These are phyloP conservation scores for Oryctolagus cuniculus DNA, from an alignment of 2,113 vertebrate species.

Conservation along the genomic window DNA sequence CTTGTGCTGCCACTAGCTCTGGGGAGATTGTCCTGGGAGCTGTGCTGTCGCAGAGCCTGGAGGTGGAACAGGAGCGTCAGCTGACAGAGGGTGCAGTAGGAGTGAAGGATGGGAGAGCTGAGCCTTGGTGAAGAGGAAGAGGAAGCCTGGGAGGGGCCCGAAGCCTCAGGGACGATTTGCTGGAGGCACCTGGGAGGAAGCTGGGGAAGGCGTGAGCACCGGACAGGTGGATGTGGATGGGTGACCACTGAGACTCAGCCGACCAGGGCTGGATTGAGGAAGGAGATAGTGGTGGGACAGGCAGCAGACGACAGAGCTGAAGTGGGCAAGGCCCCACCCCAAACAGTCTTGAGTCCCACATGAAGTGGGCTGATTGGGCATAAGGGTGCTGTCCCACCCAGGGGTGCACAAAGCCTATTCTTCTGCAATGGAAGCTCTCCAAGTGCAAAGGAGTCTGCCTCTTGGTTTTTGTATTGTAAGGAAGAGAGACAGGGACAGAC, in stretches of 20 bases:
- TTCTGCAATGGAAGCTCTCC: neutral
- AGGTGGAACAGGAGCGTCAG: neutral
- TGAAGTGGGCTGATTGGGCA: neutral
- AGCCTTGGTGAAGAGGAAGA: neutral
- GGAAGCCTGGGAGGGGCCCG: neutral
- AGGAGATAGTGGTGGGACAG: neutral
- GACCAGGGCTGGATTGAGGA: neutral
- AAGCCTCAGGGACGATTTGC: neutral
- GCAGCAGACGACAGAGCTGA: neutral
- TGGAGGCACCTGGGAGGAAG: neutral
- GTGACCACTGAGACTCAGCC: neutral
- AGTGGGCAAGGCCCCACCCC: neutral
- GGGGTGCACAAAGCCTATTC: neutral
- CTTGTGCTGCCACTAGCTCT: neutral
- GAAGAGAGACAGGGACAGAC: too few relatives aligned
- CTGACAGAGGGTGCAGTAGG: neutral
- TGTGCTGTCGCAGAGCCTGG: neutral
- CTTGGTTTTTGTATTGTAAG: neutral
- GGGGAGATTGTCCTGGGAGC: neutral
- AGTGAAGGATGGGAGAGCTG: fast-evolving
- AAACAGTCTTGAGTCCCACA: neutral
- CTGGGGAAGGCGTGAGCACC: neutral
- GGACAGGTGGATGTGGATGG: neutral
- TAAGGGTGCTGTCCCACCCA: neutral
- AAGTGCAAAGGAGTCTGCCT: neutral